A percentile compares a stretch with the other conserved stretches of the same genome.
phyloP scores from a whole-genome alignment of 35 echinoderm and acorn worm species.

The Heliocidaris tuberculata region DNA sequence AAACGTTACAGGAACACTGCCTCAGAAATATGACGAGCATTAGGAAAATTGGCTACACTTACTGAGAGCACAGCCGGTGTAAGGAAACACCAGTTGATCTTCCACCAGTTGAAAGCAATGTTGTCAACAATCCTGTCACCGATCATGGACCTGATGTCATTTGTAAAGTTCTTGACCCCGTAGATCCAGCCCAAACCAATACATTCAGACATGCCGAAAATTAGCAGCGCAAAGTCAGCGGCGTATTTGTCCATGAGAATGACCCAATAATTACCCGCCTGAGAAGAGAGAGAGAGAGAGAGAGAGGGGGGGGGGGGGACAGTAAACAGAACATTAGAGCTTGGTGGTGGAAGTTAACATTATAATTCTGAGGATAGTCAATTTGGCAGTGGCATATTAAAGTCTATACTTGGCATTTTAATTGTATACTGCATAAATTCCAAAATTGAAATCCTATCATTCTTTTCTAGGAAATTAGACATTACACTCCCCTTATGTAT shows the following conservation, averaged over 20 bases:
- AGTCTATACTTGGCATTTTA: background rate
- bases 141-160: slow-evolving; percentile 92
- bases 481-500: no score
- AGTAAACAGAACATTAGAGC: background rate
- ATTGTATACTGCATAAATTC: background rate
- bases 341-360: background rate
- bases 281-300: background rate
- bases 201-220: slow-evolving; percentile 87
- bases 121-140: slow-evolving; percentile 76
- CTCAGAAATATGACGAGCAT: no score
- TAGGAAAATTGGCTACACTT: slow-evolving; percentile 39
- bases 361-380: background rate
- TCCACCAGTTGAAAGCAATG: slow-evolving; percentile 83
- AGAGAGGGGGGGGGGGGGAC: background rate
- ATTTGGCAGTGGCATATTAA: background rate
- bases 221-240: slow-evolving; percentile 85
- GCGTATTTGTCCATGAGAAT: slow-evolving; percentile 98
- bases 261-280: slow-evolving; percentile 97
- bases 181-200: slow-evolving; percentile 88
- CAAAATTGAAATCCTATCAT: no score
- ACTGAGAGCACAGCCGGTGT: slow-evolving; percentile 90
- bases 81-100: slow-evolving; percentile 88
- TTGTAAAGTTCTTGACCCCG: slow-evolving; percentile 82
- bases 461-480: no score
- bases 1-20: no score